phyloP scores from a whole-genome alignment of 2,113 vertebrate species.

The Cyprinodon tularosa region DNA sequence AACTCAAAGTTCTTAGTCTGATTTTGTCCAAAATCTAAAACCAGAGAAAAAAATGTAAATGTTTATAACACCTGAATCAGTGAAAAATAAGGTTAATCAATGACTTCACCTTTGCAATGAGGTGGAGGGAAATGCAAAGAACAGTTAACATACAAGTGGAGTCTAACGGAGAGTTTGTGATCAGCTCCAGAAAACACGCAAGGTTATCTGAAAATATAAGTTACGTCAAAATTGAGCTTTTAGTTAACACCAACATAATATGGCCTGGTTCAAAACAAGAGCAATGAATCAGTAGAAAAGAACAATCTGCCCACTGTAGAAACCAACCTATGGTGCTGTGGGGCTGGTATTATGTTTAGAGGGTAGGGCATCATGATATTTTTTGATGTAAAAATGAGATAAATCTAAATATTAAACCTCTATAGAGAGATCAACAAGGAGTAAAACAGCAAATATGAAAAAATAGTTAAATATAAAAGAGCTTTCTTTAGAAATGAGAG shows the following conservation, averaged over 20 bases:
- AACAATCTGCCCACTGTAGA: not conserved
- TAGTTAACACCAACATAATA: no score
- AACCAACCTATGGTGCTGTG: not conserved
- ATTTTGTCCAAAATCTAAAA: no score
- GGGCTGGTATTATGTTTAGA: not conserved
- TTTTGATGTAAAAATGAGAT: not conserved
- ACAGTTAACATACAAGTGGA: no score
- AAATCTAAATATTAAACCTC: not conserved
- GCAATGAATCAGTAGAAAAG: not conserved
- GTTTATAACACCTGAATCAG: no score
- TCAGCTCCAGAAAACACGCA: not conserved
- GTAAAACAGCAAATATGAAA: not conserved
- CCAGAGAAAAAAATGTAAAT: no score
- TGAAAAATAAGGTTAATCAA: no score
- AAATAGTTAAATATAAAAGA: not conserved
- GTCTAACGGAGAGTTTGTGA: no score
- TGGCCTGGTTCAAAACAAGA: no score
- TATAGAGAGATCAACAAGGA: not conserved
- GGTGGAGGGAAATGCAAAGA: no score
- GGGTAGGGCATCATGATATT: not conserved
- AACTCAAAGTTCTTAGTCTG: no score
- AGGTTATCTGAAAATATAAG: not conserved
- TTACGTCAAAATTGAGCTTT: no score
- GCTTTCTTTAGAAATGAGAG: not conserved
- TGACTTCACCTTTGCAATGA: no score